Evolutionary conservation across 2,113 vertebrate species (phyloP), one percentile per base, ranked within the genome.

Genomic region (Hippopotamus amphibius): DNA sequence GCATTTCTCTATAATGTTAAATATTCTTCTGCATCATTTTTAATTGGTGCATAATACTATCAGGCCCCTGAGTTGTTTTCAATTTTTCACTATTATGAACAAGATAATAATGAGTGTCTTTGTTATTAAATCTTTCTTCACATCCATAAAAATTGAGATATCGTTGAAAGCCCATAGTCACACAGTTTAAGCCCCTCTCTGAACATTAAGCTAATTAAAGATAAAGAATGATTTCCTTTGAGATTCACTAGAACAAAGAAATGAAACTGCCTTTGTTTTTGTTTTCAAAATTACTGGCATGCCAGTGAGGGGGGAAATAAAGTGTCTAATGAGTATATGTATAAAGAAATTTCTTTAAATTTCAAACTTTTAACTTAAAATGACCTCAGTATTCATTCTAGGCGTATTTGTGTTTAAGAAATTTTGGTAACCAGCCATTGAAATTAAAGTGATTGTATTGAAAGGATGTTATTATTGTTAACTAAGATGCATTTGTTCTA

Each of bases 401-500:
- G 86, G 63, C 96, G 13, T 95, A 22, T 95, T 84, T 84, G 55
- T 93, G 22, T 83, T 89, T 84, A 57, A 95, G 83, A 77, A 92
- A 48, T 96, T 48, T 72, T 61, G n/a, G 53, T 79, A 33, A 84
- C 15, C 26, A 68, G 74, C 24, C 83, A 24, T 10, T 57, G 92
- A 92, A 74, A 88, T 77, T 19, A 55, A 77, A 80, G 61, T 55
- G 87, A 46, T 84, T 92, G 30, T 81, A 46, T 68, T 88, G 81
- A 69, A 80, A 53, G 57, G 57, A 84, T 97, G 80, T 87, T 97
- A 83, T 83, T 85, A 28, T 94, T 97, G 81, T 50, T 96, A 95
- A 95, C 76, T 97, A 95, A 98, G 92, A 69, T 89, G 55, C 61
- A 53, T 95, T 95, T 95, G 93, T 81, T 59, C 92, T 96, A 76